phyloP scores from a whole-genome alignment of 1,140 invertebrate genomes.

The Physella acuta region DNA sequence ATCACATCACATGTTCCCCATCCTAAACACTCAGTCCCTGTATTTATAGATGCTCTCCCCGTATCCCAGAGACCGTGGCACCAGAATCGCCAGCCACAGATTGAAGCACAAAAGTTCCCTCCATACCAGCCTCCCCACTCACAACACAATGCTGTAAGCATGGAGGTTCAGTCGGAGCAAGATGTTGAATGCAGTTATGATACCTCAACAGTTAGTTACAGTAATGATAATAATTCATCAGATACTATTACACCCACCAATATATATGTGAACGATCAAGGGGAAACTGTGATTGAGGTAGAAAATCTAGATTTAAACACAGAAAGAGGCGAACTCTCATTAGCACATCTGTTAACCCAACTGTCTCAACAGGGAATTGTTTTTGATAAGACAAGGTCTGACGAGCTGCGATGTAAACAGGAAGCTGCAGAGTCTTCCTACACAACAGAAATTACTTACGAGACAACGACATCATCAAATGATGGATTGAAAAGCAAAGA shows the following conservation, averaged over 20 bases:
- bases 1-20: slow-evolving; percentile 12
- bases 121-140: background rate
- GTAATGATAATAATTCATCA: background rate
- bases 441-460: background rate
- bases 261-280: slow-evolving; percentile 32
- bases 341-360: slow-evolving; percentile 30
- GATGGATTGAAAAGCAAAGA: no score
- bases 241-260: slow-evolving; percentile 24
- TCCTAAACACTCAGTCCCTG: slow-evolving; percentile 7
- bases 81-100: background rate
- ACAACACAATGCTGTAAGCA: no score
- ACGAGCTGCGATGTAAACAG: background rate
- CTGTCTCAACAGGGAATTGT: slow-evolving; percentile 34
- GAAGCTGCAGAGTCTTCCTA: background rate
- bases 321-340: slow-evolving; percentile 26
- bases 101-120: no score
- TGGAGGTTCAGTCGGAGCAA: slow-evolving; percentile 11
- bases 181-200: slow-evolving; percentile 4
- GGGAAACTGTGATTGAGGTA: slow-evolving; percentile 30
- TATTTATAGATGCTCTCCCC: slow-evolving; percentile 18
- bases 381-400: slow-evolving; percentile 26
- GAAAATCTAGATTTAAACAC: slow-evolving; percentile 31
- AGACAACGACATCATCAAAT: no score
- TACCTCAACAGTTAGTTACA: background rate
- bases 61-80: background rate